phyloP scores from a whole-genome alignment of 1,140 invertebrate genomes.

The Battus philenor region DNA sequence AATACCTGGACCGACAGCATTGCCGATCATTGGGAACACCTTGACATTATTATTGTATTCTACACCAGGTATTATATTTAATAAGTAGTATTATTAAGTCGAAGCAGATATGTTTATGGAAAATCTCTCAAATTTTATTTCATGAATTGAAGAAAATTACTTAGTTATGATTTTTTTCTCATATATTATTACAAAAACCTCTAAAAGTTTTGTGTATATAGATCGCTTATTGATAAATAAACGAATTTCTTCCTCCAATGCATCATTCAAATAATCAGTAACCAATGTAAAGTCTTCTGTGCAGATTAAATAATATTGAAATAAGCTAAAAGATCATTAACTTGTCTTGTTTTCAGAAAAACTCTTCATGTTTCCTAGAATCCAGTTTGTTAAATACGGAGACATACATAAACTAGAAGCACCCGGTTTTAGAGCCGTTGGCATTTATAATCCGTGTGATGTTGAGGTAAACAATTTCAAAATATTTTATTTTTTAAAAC shows the following conservation, averaged over 20 bases:
- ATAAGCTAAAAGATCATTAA: background rate
- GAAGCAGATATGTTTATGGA: background rate
- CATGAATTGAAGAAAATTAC: background rate
- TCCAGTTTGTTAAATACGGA: background rate
- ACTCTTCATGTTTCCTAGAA: background rate
- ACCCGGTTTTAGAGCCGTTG: background rate
- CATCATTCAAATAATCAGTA: too few species aligned
- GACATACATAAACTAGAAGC: background rate
- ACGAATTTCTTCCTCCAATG: too few species aligned
- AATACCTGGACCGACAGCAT: background rate
- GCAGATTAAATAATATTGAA: background rate
- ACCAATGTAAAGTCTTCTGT: too few species aligned
- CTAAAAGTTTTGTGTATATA: too few species aligned
- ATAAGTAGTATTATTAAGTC: too few species aligned
- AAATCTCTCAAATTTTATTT: background rate
- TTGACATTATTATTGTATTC: background rate
- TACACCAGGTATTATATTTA: too few species aligned
- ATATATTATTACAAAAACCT: background rate
- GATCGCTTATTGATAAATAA: too few species aligned
- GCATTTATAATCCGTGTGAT: conserved; percentile 6
- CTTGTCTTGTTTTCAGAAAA: background rate
- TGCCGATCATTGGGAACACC: conserved; percentile 1
- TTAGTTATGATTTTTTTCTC: background rate
- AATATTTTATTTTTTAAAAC: too few species aligned
- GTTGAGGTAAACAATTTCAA: conserved; percentile 13